phyloP scores from a whole-genome alignment of 1,140 invertebrate species.

The Samia ricini region DNA sequence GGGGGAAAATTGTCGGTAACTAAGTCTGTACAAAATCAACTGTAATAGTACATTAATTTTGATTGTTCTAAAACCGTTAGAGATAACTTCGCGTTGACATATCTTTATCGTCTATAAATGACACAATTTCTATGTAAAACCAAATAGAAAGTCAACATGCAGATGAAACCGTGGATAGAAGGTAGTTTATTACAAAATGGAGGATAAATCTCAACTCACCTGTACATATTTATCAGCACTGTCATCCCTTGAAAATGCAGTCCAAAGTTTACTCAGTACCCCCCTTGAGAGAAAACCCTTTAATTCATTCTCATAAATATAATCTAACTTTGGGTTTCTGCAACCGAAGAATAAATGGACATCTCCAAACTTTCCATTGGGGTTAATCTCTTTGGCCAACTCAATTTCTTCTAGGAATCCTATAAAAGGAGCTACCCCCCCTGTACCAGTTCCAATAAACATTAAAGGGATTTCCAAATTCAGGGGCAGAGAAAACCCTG shows the following conservation, averaged over 20 bases:
- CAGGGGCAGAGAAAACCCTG: slow-evolving; percentile 78
- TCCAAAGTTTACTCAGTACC: slow-evolving; percentile 77
- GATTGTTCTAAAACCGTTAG: too few relatives aligned
- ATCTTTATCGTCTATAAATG: too few relatives aligned
- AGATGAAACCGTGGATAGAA: not conserved
- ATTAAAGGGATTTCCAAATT: slow-evolving; percentile 81
- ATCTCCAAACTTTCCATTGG: slow-evolving; percentile 52
- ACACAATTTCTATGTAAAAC: too few relatives aligned
- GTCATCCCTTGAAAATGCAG: slow-evolving; percentile 82
- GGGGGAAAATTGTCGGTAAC: too few relatives aligned
- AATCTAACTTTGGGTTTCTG: slow-evolving; percentile 82
- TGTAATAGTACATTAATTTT: too few relatives aligned
- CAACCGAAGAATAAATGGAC: slow-evolving; percentile 88
- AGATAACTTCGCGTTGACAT: too few relatives aligned
- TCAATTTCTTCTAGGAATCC: slow-evolving; percentile 81
- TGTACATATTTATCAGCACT: slow-evolving; percentile 77
- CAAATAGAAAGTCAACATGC: too few relatives aligned
- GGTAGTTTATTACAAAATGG: not conserved
- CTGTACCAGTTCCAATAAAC: slow-evolving; percentile 89
- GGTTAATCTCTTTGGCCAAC: slow-evolving; percentile 39
- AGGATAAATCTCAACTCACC: slow-evolving; percentile 30
- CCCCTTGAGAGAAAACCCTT: slow-evolving; percentile 67
- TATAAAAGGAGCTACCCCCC: slow-evolving; percentile 89
- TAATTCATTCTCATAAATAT: slow-evolving; percentile 80
- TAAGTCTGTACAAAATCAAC: too few relatives aligned